phyloP scores from a whole-genome alignment of 2,113 vertebrate genomes.

The Dicaeum eximium region DNA sequence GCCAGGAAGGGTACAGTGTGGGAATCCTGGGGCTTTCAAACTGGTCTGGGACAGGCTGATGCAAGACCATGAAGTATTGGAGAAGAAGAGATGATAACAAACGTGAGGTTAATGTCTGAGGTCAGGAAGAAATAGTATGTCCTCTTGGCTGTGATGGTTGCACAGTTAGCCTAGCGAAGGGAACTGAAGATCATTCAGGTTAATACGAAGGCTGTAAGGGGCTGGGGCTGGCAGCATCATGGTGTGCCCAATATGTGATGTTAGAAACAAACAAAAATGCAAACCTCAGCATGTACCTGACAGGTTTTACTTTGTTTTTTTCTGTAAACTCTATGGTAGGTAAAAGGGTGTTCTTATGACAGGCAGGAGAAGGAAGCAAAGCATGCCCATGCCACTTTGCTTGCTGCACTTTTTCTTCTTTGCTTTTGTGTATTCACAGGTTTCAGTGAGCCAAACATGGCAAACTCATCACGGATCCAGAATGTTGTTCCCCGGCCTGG shows the following conservation, averaged over 20 bases:
- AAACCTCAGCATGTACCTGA: neutral
- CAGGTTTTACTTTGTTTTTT: neutral
- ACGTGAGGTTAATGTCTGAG: neutral
- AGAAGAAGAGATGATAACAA: neutral
- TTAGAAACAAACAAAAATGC: neutral
- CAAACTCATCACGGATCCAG: conserved; percentile 46
- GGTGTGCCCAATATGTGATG: neutral
- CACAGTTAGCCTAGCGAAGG: neutral
- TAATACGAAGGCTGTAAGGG: neutral
- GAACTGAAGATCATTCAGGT: neutral
- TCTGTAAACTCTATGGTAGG: neutral
- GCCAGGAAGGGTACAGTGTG: neutral
- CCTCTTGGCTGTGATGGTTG: accelerated
- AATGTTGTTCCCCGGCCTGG: conserved; percentile 6
- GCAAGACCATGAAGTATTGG: neutral
- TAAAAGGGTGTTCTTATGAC: neutral
- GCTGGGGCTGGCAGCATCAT: neutral
- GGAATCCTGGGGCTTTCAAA: neutral
- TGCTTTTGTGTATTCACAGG: neutral
- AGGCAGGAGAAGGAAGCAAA: neutral
- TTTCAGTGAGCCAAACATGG: conserved; percentile 75
- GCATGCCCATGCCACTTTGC: accelerated
- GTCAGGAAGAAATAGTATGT: neutral
- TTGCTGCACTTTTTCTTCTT: neutral
- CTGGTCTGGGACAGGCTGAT: neutral